A percentile compares a stretch with the other conserved stretches of the same genome.
Evolutionary conservation across 2,797 vertebrate species (phyloP).

Genomic region (Diceros bicornis): DNA sequence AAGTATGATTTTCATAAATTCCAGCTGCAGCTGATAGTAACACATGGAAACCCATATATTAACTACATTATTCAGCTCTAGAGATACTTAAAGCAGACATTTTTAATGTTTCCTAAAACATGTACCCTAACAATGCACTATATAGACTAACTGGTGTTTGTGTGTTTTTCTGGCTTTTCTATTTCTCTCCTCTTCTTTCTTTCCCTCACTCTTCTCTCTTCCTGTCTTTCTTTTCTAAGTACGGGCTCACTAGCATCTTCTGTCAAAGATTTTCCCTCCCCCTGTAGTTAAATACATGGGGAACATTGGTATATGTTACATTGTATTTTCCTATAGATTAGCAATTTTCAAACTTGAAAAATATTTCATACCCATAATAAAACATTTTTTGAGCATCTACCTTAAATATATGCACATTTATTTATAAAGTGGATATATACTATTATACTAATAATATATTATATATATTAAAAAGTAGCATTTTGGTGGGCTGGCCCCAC

Average conservation of each 20-base stretch:
- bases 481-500: no score
- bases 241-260: background rate
- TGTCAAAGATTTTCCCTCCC: background rate
- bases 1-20: background rate
- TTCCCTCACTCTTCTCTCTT: background rate
- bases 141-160: background rate
- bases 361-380: background rate
- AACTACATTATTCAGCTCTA: background rate
- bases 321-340: background rate
- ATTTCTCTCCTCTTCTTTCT: background rate
- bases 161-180: background rate
- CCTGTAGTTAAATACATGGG: background rate
- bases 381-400: background rate
- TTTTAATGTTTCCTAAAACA: conserved; percentile 30
- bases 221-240: background rate
- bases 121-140: background rate
- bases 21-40: background rate
- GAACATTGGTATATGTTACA: background rate
- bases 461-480: background rate
- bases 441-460: background rate
- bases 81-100: background rate
- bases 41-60: background rate
- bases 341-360: conserved; percentile 11
- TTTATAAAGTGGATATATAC: background rate
- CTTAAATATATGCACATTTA: background rate